Evolutionary conservation across 2,888 invertebrate species (phyloP).

Genomic region (Acronicta psi): DNA sequence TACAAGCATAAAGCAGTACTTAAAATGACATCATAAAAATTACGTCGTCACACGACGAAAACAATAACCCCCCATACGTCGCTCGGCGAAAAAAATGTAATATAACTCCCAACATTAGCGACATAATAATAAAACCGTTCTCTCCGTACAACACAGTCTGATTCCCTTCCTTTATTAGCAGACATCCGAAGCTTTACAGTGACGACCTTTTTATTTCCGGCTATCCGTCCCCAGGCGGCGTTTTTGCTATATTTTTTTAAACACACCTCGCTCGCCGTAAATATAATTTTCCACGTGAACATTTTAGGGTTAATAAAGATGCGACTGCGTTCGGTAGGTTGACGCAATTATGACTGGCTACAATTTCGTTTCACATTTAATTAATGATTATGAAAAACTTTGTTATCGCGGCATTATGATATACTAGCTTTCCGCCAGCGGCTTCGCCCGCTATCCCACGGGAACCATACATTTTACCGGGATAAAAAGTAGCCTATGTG

Average conservation of each 20-base stretch:
- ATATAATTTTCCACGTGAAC: conserved; percentile 75
- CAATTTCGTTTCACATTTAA: conserved; percentile 14
- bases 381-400: conserved; percentile 19
- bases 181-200: conserved; percentile 76
- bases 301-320: conserved; percentile 76
- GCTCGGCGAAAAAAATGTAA: conserved; percentile 60
- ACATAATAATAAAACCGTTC: conserved; percentile 82
- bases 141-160: conserved; percentile 68
- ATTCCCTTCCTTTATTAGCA: conserved; percentile 83
- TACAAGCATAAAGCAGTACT: conserved; percentile 37
- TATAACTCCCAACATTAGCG: conserved; percentile 75
- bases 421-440: too few relatives aligned
- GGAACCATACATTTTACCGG: too few relatives aligned
- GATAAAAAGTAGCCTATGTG: too few relatives aligned
- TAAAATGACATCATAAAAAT: conserved; percentile 44
- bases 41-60: conserved; percentile 52
- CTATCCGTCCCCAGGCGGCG: conserved; percentile 64
- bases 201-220: conserved; percentile 85
- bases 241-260: conserved; percentile 64
- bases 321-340: conserved; percentile 60
- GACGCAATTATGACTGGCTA: conserved; percentile 38
- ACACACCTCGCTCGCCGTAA: conserved; percentile 67
- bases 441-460: too few relatives aligned
- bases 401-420: too few relatives aligned
- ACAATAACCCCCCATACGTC: conserved; percentile 56